Percentiles rank a stretch among this genome's conserved stretches.
phyloP scores from a whole-genome alignment of 2,888 invertebrate genomes.

The Aphrophora alni region DNA sequence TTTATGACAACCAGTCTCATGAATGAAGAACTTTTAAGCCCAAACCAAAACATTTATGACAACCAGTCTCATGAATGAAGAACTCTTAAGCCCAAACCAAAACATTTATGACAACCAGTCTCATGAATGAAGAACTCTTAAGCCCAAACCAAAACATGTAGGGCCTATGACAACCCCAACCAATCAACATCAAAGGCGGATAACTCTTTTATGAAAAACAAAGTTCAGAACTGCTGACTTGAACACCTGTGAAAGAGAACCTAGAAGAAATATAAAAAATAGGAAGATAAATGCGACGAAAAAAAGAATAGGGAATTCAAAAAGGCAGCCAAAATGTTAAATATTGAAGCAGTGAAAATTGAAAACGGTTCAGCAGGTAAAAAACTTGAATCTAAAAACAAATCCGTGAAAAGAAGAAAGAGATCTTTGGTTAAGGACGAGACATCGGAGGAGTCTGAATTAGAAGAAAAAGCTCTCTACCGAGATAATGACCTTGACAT shows the following conservation, averaged over 20 bases:
- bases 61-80: not conserved
- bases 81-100: not conserved
- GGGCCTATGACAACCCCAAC: not conserved
- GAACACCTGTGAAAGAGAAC: conserved; percentile 2
- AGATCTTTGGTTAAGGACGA: not conserved
- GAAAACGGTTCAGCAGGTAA: not conserved
- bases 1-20: not conserved
- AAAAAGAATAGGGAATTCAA: conserved; percentile 13
- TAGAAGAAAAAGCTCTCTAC: not conserved
- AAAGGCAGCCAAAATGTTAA: conserved; percentile 11
- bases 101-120: not conserved
- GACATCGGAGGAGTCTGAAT: not conserved
- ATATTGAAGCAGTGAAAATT: not conserved
- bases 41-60: not conserved
- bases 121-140: not conserved
- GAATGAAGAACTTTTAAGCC: not conserved
- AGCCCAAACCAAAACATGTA: not conserved
- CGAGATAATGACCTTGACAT: conserved; percentile 13
- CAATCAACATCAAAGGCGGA: conserved; percentile 10
- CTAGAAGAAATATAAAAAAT: not conserved
- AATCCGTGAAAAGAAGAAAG: not conserved
- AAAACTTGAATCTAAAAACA: not conserved
- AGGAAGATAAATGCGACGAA: conserved; percentile 1
- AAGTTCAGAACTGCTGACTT: not conserved
- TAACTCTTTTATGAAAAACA: conserved; percentile 2